Percentiles rank a stretch among this genome's conserved stretches.
phyloP scores from a whole-genome alignment of 2,888 invertebrate species.

The Willowsia nigromaculata region DNA sequence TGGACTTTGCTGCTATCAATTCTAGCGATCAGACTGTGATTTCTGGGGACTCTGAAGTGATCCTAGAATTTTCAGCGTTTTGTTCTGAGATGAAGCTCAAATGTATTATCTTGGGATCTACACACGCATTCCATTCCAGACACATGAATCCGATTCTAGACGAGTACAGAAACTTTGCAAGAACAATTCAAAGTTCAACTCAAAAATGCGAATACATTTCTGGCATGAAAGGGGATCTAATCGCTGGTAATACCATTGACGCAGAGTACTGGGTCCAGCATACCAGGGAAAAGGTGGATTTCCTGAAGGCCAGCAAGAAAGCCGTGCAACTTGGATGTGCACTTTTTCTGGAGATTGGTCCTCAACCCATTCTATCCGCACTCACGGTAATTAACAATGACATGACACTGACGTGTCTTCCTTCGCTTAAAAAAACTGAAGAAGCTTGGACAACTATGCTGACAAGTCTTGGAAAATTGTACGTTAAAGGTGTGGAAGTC shows the following conservation, averaged over 20 bases:
- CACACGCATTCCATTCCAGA: conserved; percentile 65
- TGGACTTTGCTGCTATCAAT: conserved; percentile 66
- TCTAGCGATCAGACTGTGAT: conserved; percentile 61
- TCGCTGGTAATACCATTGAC: neutral
- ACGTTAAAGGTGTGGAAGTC: conserved; percentile 43
- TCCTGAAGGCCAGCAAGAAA: conserved; percentile 15
- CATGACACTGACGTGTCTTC: neutral
- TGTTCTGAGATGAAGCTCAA: conserved; percentile 30
- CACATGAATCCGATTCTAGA: conserved; percentile 62
- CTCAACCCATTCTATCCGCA: conserved; percentile 52
- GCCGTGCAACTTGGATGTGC: conserved; percentile 7
- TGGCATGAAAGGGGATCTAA: conserved; percentile 51
- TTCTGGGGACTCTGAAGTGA: conserved; percentile 31
- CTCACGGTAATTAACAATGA: neutral
- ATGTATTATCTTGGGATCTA: conserved; percentile 49
- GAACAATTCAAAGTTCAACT: neutral
- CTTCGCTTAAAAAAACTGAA: neutral
- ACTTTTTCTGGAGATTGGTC: conserved; percentile 51
- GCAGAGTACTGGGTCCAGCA: conserved; percentile 59
- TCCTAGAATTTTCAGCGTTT: conserved; percentile 28
- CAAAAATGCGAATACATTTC: conserved; percentile 63
- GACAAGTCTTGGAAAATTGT: conserved; percentile 19
- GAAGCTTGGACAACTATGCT: neutral
- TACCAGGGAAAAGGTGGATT: conserved; percentile 48
- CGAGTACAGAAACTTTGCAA: conserved; percentile 32